Base-by-base conservation (phyloP, 2,113 vertebrate genomes). In the Crotalus horridus region DNA sequence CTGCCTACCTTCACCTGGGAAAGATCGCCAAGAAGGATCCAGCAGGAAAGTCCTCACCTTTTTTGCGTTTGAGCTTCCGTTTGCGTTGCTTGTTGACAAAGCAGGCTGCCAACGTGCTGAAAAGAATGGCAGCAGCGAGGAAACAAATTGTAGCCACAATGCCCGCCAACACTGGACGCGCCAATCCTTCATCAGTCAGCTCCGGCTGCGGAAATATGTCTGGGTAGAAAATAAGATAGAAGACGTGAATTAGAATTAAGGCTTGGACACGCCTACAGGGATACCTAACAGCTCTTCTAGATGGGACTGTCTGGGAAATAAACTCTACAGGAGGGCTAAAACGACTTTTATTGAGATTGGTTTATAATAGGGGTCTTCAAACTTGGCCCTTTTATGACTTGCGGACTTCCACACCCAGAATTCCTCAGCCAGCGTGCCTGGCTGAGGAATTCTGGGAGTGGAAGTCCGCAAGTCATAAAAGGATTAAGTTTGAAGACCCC, bases 91-190 rank as follows among this genome's bases (percentile, higher is more conserved):
- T 99, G 97, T 99, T 99, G 97, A 99, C 99, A 89, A 99, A 99
- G 97, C 99, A 99, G 95, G 99, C 99, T 1, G 99, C 99, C 64
- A 99, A 98, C 17, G 99, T 99, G 97, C 99, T 99, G 97, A 99
- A 99, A 92, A 99, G 98, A 96, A 99, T 98, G 85, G 99, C 99
- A 0, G 99, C 99, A 59, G 99, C 99, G 97, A 99, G 97, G 96
- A 99, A 99, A 96, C 99, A 99, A 96, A 99, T 99, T 95, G 99
- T 99, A 89, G 99, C 99, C 93, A 99, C 99, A 1, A 99, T 99
- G 56, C 99, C 99, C 53, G 99, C 99, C 97, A 99, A 98, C 96
- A 99, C 98, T 0, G 99, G 99, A 93, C 98, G 98, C 3, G 99
- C 99, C 96, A 99, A 98, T 91, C 99, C 99, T 13, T 99, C 99